Evolutionary conservation across 2,797 vertebrate genomes (phyloP).

Genomic region (Pelochelys cantorii): DNA sequence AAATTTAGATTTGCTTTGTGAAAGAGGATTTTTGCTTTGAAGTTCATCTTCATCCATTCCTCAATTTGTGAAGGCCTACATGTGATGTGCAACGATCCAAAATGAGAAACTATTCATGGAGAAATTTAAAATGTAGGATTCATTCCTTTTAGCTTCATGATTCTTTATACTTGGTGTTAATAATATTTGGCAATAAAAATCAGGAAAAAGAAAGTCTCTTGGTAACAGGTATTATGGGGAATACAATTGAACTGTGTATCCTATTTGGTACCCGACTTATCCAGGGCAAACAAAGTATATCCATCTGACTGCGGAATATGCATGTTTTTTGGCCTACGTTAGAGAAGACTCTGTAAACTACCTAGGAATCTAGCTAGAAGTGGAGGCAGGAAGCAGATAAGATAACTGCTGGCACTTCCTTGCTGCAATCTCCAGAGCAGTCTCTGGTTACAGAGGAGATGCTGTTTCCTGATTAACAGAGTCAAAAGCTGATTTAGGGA

Average conservation of each 20-base stretch:
- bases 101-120: not conserved
- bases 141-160: not conserved
- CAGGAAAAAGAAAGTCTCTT: not conserved
- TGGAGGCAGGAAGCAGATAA: not conserved
- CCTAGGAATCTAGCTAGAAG: not conserved
- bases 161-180: not conserved
- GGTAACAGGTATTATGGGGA: not conserved
- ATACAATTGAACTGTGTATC: not conserved
- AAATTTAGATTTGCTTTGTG: not conserved
- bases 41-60: slow-evolving; percentile 11
- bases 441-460: not conserved
- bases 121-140: not conserved
- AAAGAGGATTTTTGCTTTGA: slow-evolving; percentile 48
- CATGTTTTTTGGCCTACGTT: not conserved
- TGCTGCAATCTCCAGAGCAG: not conserved
- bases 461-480: not conserved
- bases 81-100: not conserved
- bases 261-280: not conserved
- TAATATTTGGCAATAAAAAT: not conserved
- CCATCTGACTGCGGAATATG: not conserved
- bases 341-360: not conserved
- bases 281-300: not conserved
- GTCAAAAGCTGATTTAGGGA: not conserved
- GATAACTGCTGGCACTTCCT: not conserved
- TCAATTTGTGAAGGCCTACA: not conserved